phyloP scores from a whole-genome alignment of 2,113 vertebrate genomes.

The Poecile atricapillus region DNA sequence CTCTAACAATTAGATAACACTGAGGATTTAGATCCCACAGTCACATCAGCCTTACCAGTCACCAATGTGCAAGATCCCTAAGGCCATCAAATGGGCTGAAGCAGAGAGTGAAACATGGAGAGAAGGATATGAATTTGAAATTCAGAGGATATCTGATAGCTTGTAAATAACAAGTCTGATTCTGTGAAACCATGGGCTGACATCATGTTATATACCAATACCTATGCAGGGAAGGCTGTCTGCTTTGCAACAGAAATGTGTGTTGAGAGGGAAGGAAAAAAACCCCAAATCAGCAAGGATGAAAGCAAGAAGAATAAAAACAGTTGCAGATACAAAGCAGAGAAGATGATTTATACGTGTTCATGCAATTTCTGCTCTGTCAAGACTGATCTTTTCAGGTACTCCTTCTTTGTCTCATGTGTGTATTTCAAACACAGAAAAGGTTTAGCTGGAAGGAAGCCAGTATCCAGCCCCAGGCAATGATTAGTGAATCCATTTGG shows the following conservation, averaged over 20 bases:
- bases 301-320: conserved; percentile 44
- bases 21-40: neutral
- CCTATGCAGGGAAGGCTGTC: conserved; percentile 2
- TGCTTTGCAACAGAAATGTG: conserved; percentile 29
- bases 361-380: conserved; percentile 44
- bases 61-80: neutral
- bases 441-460: conserved; percentile 62
- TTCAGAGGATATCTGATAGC: conserved; percentile 3
- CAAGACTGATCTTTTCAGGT: conserved; percentile 46
- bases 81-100: neutral
- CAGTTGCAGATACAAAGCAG: conserved; percentile 30
- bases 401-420: conserved; percentile 31
- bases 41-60: neutral
- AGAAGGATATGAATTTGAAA: conserved; percentile 2
- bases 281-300: neutral
- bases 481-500: conserved; percentile 64
- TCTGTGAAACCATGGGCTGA: conserved; percentile 8
- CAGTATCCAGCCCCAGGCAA: conserved; percentile 54
- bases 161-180: conserved; percentile 38
- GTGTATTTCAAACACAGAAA: conserved; percentile 42
- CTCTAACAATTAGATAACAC: neutral
- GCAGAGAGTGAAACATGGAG: neutral
- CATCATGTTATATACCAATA: conserved; percentile 31
- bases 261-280: neutral
- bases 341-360: conserved; percentile 37